Base-by-base conservation (phyloP, 2,113 vertebrate genomes). In the Xerus inauris region DNA sequence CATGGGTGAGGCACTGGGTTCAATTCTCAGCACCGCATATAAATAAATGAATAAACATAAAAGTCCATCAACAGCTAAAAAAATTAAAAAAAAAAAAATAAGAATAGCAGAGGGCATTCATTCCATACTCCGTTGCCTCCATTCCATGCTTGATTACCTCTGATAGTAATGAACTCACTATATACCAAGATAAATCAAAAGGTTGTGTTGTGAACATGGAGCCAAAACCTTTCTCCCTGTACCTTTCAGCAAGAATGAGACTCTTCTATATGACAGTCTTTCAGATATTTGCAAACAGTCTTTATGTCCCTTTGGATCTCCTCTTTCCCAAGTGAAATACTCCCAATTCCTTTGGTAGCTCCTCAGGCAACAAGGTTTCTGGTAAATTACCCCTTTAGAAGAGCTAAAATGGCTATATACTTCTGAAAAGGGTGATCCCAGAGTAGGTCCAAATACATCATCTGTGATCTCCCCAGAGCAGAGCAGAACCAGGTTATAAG, bases 151-250 rank as follows among this genome's bases (percentile, higher is more conserved):
- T 80, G 35, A 92, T 95, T 67, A 90, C 65, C 77, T 85, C 85
- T 91, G 65, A 17, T 30, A 62, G 73, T 28, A 81, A 40, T 47
- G 17, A 94, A 71, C 22, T 81, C 71, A 54, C n/a, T 35, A 82
- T 2, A 67, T 59, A 38, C n/a, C 5, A 22, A 97, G 59, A 73
- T 47, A 89, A 30, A n/a, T 82, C 81, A 95, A 40, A 86, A 93
- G 57, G n/a, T 45, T 89, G 62, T 59, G n/a, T 77, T 88, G n/a
- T 57, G 93, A 88, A 96, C 51, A 47, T 79, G 42, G 19, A 69
- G 12, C 67, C 38, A 81, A 87, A 87, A 81, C 14, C 22, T 91
- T 67, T 91, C 64, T 87, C 71, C 30, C n/a, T 75, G 1, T 42
- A 76, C 26, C 32, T 81, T 94, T 83, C 30, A 38, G 65, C 72